phyloP scores from a whole-genome alignment of 2,113 vertebrate species.

The Petrocephalus zakoni region DNA sequence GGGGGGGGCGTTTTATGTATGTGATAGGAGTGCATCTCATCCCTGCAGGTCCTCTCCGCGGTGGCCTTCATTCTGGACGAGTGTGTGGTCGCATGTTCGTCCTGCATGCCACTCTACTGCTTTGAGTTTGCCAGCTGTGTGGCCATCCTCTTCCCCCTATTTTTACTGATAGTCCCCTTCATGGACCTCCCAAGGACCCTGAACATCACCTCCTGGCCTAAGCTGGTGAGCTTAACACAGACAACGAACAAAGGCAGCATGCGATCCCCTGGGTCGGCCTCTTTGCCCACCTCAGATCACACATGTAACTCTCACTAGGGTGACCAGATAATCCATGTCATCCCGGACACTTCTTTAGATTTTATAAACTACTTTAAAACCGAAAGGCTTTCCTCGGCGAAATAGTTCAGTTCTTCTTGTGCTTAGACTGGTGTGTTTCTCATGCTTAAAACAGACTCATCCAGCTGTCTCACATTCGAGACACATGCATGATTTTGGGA shows the following conservation, averaged over 20 bases:
- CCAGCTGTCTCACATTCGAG: no score
- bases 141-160: constrained; percentile 58
- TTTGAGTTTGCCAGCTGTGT: constrained; percentile 68
- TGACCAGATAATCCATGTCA: no score
- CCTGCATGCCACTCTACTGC: constrained; percentile 61
- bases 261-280: background rate
- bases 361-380: no score
- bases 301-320: background rate
- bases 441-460: no score
- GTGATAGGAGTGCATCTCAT: background rate
- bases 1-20: no score
- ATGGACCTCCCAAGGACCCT: constrained; percentile 39
- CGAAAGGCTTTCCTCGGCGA: no score
- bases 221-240: constrained; percentile 54
- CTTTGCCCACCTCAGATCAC: background rate
- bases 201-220: constrained; percentile 30
- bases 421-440: no score
- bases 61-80: constrained; percentile 67
- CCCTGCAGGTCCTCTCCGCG: constrained; percentile 56
- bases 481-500: no score
- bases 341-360: no score
- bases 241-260: no score
- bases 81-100: constrained; percentile 43
- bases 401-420: no score
- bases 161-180: constrained; percentile 49